Conservation (phyloP, 2,888 invertebrate genomes). For the Apomyelois bistriatella region DNA sequence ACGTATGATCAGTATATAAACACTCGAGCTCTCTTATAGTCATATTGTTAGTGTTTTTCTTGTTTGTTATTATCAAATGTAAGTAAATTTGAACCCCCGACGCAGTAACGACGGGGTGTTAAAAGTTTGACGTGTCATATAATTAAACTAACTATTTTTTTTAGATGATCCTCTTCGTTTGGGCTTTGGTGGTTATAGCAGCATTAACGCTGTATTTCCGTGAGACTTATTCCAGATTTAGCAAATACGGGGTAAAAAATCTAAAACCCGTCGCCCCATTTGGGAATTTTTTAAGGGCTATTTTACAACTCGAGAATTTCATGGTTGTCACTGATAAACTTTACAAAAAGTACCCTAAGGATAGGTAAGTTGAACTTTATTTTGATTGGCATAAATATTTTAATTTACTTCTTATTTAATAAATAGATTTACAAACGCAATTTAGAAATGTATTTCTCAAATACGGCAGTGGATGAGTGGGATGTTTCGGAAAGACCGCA, state of each 20-base stretch:
- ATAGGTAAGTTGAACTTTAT: conserved; percentile 4
- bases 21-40: too few species aligned
- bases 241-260: conserved; percentile 32
- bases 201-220: conserved; percentile 25
- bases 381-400: neutral
- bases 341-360: conserved; percentile 12
- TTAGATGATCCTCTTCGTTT: conserved; percentile 31
- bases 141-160: neutral
- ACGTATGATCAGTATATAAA: too few species aligned
- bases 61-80: too few species aligned
- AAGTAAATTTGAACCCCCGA: too few species aligned
- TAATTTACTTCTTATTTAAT: too few species aligned
- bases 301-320: conserved; percentile 9
- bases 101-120: too few species aligned
- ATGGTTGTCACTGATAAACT: neutral
- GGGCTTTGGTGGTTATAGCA: conserved; percentile 26
- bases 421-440: too few species aligned
- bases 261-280: conserved; percentile 22
- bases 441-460: too few species aligned
- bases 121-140: too few species aligned
- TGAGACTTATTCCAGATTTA: conserved; percentile 31
- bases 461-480: too few species aligned
- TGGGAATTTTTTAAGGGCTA: neutral
- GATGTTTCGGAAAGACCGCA: too few species aligned
- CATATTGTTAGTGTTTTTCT: too few species aligned